Conservation (phyloP, 2,888 invertebrate genomes). For the Lasioglossum lativentre region DNA sequence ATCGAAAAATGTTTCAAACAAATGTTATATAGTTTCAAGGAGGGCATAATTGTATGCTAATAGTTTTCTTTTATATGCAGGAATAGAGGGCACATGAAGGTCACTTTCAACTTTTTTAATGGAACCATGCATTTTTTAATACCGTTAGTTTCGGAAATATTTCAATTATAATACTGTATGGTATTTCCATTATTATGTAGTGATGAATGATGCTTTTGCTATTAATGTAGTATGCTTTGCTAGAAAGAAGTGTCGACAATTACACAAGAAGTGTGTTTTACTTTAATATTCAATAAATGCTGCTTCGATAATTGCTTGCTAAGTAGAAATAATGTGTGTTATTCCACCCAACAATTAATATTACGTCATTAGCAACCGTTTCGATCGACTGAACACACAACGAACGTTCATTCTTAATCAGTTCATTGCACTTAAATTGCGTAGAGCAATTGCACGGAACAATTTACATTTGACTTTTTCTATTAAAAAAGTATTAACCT, state of each 20-base stretch:
- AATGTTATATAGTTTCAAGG: no score
- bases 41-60: no score
- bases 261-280: not conserved
- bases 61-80: no score
- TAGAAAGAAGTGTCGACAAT: not conserved
- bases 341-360: not conserved
- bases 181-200: no score
- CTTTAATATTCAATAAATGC: not conserved
- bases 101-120: no score
- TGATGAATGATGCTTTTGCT: not conserved
- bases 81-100: no score
- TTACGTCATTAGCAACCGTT: not conserved
- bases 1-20: no score
- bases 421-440: conserved; percentile 9
- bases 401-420: not conserved
- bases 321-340: not conserved
- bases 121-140: no score
- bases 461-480: no score
- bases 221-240: not conserved
- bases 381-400: not conserved
- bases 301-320: not conserved
- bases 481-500: no score
- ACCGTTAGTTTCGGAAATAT: no score
- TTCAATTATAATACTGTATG: no score
- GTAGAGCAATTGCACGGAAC: conserved; percentile 10